Base-by-base conservation (phyloP, 2,797 vertebrate genomes). In the Clarias laeviceps region DNA sequence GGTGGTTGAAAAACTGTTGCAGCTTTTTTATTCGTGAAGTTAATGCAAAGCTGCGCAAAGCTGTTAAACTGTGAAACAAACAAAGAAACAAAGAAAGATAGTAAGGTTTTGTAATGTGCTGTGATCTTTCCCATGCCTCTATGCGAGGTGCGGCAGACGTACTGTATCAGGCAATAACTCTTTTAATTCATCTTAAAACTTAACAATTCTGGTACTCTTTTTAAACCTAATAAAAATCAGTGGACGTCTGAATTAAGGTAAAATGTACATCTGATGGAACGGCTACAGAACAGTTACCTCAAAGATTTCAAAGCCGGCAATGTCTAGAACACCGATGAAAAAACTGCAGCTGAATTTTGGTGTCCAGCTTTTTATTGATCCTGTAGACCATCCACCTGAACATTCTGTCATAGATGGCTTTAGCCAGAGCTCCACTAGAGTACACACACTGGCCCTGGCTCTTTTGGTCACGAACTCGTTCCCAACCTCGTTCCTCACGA, bases 1-100 rank as follows among this genome's bases (percentile, higher is more conserved):
- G 95, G 87, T 96, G 95, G 91, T 96, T 96, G 94, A 96, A 96
- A 90, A 96, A 96, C 94, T 96, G 95, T 90, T 96, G 95, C 91
- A 96, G 93, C 90, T 96, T 96, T 96, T 93, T 97, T 96, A 0
- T 97, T 96, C 89, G 96, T 98, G 91, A 94, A 98, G 94, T 97
- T 97, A 93, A 98, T 97, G 92, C 97, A 96, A 74, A 97, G 87
- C 92, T 97, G 97, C 91, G 97, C 97, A 0, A 98, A 97, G 83
- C 95, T 98, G 93, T 98, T 96, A 90, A 95, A 98, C 97, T 96
- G 87, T 29, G 6, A 73, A 15, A 20, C 12, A 37, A 45, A 34
- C 7, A 37, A 73, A 7, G 6, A n/a, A 76, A 32, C 20, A 77
- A n/a, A 50, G 4, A 57, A 34, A 45, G 40, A 11, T 2, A 1